Base-by-base conservation (phyloP, 2,113 vertebrate genomes). In the Sakesphorus luctuosus region DNA sequence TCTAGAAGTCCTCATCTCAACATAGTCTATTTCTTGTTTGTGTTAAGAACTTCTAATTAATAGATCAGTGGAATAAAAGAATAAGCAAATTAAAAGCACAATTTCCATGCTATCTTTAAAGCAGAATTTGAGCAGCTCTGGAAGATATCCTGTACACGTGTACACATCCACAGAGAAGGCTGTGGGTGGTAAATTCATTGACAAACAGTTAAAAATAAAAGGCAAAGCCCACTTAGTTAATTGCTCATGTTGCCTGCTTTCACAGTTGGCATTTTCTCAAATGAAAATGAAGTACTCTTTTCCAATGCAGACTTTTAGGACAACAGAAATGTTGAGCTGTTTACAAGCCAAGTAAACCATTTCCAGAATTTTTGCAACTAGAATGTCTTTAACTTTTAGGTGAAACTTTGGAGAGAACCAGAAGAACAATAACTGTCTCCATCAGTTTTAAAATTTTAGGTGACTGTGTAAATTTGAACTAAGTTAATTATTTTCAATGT, bases 201-300 rank as follows among this genome's bases (percentile, higher is more conserved):
- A 71, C 17, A 91, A 73, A 63, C 19, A 77, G 38, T 71, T 90
- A 81, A 78, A 92, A 94, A 83, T 65, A 86, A 61, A 89, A 92
- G 43, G 67, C 56, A 75, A 71, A 73, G 7, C 12, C 26, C 10
- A 23, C 47, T 91, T 92, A 40, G 16, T 26, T 84, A 92, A 74
- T 90, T 94, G 85, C 18, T 90, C 9, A 6, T 66, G 53, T 88
- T 59, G 35, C 19, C 29, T 81, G 31, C 47, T 92, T 92, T 91
- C 58, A 59, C 52, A 84, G 56, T n/a, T 79, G 56, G 6, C 29
- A 78, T 78, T 81, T 95, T 90, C 38, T 92, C 55, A 84, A 59
- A 66, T 4, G 8, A 86, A 93, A 93, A 80, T 53, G 2, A 74
- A 77, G 43, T 31, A 52, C 8, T 67, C 14, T 89, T 76, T 88